phyloP scores from a whole-genome alignment of 2,888 invertebrate genomes.

The Pollenia labialis region DNA sequence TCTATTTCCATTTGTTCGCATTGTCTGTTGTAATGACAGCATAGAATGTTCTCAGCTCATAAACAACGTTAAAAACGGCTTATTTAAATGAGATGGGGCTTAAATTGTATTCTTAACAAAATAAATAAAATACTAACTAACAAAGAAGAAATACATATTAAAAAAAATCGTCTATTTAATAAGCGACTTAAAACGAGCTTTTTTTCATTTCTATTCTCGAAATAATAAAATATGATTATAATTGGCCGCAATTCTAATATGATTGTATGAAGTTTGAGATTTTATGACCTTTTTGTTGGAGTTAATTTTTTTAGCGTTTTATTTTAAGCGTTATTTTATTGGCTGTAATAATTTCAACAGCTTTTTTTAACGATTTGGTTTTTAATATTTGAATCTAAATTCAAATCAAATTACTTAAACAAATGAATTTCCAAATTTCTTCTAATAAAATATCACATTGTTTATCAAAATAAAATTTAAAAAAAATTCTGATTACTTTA shows the following conservation, averaged over 20 bases:
- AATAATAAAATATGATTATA: conserved; percentile 47
- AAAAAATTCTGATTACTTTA: too few relatives aligned
- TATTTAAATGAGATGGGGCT: conserved; percentile 72
- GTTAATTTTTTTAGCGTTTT: not conserved
- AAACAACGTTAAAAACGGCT: conserved; percentile 73
- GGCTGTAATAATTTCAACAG: conserved; percentile 19
- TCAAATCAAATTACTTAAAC: too few relatives aligned
- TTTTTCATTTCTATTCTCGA: not conserved
- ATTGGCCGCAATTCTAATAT: conserved; percentile 27
- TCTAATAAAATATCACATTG: too few relatives aligned
- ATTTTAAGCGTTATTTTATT: conserved; percentile 52
- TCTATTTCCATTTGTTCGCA: conserved; percentile 53
- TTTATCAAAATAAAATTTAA: too few relatives aligned
- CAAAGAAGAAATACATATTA: conserved; percentile 1
- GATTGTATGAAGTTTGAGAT: not conserved
- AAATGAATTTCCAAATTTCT: too few relatives aligned
- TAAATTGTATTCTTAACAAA: conserved; percentile 41
- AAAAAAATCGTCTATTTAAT: conserved; percentile 36
- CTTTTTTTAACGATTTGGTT: too few relatives aligned
- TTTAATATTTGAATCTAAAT: too few relatives aligned
- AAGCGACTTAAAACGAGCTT: conserved; percentile 35
- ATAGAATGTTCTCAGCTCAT: conserved; percentile 73
- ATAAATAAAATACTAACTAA: not conserved
- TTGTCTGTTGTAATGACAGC: conserved; percentile 70
- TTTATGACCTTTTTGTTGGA: conserved; percentile 1